Conservation (phyloP, 2,888 invertebrate species). For the Phengaris arion region DNA sequence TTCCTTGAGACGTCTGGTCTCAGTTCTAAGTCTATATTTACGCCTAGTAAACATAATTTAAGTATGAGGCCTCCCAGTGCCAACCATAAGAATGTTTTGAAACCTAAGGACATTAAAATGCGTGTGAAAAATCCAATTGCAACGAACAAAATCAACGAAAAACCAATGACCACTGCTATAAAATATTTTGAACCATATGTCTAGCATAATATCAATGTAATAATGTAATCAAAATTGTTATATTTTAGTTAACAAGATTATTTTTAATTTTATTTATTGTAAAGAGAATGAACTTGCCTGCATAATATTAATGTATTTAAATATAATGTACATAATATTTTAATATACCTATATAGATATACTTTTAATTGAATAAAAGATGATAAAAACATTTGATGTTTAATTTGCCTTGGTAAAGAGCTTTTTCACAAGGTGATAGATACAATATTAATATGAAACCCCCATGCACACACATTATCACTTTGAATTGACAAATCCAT, state of each 20-base stretch:
- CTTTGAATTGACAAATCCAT: too few relatives aligned
- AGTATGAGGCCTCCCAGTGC: conserved; percentile 81
- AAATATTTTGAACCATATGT: conserved; percentile 78
- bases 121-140: conserved; percentile 83
- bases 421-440: neutral
- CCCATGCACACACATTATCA: neutral
- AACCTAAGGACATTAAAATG: conserved; percentile 88
- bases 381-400: conserved; percentile 28
- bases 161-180: conserved; percentile 77
- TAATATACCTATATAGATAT: conserved; percentile 54
- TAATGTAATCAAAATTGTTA: conserved; percentile 34
- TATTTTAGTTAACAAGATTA: conserved; percentile 38
- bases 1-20: conserved; percentile 89
- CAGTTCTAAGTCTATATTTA: conserved; percentile 88
- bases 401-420: conserved; percentile 17
- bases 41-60: conserved; percentile 64
- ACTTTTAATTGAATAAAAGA: conserved; percentile 39
- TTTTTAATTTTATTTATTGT: conserved; percentile 68
- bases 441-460: neutral
- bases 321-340: conserved; percentile 54
- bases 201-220: conserved; percentile 47
- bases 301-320: conserved; percentile 74
- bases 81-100: conserved; percentile 87
- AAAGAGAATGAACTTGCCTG: conserved; percentile 73
- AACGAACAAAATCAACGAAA: conserved; percentile 79